Conservation (phyloP, 2,113 vertebrate species). For the Ceuthmochares aereus region DNA sequence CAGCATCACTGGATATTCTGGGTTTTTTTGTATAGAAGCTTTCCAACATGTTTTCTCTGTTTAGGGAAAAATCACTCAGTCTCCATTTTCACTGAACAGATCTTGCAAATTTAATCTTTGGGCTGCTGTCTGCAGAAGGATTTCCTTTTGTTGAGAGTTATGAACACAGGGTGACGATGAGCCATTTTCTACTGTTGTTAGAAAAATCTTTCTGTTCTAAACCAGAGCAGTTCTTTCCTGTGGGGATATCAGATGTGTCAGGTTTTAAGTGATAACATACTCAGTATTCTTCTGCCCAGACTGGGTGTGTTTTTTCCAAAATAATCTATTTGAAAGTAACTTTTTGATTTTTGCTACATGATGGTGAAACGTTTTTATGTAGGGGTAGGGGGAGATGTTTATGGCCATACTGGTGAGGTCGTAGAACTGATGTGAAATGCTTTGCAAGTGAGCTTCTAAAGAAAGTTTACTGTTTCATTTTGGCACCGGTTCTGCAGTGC, state of each 20-base stretch:
- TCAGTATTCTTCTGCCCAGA: not conserved
- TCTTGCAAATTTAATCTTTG: not conserved
- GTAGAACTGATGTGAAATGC: slow-evolving; percentile 24
- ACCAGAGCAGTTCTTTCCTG: not conserved
- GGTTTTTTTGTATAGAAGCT: not conserved
- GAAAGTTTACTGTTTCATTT: not conserved
- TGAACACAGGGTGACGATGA: not conserved
- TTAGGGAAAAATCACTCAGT: not conserved
- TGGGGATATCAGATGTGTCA: slow-evolving; percentile 15
- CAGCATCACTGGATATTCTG: not conserved
- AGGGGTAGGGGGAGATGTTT: not conserved
- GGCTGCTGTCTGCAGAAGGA: slow-evolving; percentile 14
- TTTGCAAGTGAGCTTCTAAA: slow-evolving; percentile 17
- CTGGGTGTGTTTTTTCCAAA: not conserved
- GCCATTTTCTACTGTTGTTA: not conserved
- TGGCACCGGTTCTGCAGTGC: not conserved
- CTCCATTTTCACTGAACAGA: slow-evolving; percentile 44
- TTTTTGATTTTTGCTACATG: not conserved
- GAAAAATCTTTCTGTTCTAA: not conserved
- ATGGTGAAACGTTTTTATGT: not conserved
- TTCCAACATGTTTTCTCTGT: not conserved
- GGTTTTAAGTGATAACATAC: not conserved
- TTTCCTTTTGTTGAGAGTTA: slow-evolving; percentile 38
- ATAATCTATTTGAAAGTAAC: not conserved
- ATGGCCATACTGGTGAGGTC: not conserved